A percentile compares a stretch with the other conserved stretches of the same genome.
Conservation (phyloP, 2,888 invertebrate genomes). For the Eurytoma californica region DNA sequence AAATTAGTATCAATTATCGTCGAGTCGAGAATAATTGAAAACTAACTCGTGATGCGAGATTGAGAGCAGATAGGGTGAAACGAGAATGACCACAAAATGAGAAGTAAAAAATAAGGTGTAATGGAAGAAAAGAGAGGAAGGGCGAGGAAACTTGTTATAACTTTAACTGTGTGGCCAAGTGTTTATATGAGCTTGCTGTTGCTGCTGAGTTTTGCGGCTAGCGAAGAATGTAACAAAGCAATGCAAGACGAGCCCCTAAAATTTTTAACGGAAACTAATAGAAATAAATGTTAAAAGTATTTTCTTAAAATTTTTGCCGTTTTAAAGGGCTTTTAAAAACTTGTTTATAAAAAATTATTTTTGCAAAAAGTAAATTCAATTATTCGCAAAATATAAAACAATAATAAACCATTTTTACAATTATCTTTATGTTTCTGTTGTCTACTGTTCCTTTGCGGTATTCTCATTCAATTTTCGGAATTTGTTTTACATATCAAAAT, state of each 20-base stretch:
- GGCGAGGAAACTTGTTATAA: background rate
- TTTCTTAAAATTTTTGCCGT: background rate
- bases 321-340: background rate
- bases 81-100: constrained; percentile 6
- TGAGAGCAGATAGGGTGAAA: constrained; percentile 21
- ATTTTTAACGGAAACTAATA: background rate
- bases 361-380: background rate
- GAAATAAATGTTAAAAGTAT: background rate
- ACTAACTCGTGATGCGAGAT: constrained; percentile 32
- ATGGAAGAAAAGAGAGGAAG: constrained; percentile 8
- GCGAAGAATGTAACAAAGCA: background rate
- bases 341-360: no score
- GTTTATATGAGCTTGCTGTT: constrained; percentile 7
- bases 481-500: no score
- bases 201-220: background rate
- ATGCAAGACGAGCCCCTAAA: background rate
- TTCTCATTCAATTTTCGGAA: no score
- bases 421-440: no score
- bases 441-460: no score
- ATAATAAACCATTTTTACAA: background rate
- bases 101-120: constrained; percentile 4
- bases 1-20: constrained; percentile 50
- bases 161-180: constrained; percentile 18
- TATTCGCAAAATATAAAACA: background rate
- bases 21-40: constrained; percentile 48